These are phyloP conservation scores for Tauraco erythrolophus DNA, from an alignment of 2,113 vertebrate genomes.

Conservation along the genomic window DNA sequence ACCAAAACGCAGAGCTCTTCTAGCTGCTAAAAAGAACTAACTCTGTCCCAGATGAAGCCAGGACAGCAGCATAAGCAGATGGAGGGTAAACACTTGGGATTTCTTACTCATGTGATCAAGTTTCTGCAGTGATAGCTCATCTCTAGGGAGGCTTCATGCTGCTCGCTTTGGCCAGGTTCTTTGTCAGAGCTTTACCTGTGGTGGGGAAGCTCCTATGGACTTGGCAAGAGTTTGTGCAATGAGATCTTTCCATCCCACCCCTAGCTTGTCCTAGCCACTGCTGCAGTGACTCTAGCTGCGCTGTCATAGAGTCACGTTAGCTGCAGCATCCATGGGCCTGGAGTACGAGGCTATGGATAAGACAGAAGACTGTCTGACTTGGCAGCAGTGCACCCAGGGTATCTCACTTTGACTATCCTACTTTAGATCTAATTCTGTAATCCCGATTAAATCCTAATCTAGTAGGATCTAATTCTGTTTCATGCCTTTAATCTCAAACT, in stretches of 20 bases:
- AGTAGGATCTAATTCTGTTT: not conserved
- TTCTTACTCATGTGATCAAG: not conserved
- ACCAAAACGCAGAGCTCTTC: too few species aligned
- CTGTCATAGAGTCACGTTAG: not conserved
- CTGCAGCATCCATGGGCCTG: not conserved
- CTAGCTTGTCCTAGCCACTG: not conserved
- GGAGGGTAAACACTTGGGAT: not conserved
- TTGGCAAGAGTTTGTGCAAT: not conserved
- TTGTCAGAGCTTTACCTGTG: not conserved
- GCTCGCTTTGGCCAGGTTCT: not conserved
- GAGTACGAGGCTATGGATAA: not conserved
- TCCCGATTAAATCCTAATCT: not conserved
- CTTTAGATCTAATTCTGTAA: not conserved
- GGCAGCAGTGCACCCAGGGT: not conserved
- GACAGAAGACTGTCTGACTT: not conserved
- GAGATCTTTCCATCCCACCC: not conserved
- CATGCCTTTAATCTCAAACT: not conserved
- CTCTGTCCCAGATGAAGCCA: too few species aligned
- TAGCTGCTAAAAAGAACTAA: too few species aligned
- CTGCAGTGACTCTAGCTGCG: not conserved
- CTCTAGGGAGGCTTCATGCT: not conserved
- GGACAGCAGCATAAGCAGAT: not conserved
- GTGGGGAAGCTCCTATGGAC: not conserved
- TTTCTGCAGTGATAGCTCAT: not conserved
- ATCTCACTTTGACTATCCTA: not conserved